Percentiles rank a stretch among this genome's conserved stretches.
Conservation (phyloP, 2,888 invertebrate species). For the Hydropsyche betteni region DNA sequence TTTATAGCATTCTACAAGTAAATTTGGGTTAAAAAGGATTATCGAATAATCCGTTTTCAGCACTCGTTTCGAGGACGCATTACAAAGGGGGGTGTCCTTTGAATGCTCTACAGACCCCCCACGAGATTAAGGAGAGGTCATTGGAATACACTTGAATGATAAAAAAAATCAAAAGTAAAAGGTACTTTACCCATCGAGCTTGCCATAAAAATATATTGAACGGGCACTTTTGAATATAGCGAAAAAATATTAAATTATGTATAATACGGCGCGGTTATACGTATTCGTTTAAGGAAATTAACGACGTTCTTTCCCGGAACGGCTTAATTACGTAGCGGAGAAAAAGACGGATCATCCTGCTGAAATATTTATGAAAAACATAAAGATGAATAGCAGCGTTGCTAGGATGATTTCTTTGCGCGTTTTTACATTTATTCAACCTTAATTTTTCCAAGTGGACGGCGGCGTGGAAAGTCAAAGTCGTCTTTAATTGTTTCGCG, state of each 20-base stretch:
- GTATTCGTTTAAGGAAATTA: neutral
- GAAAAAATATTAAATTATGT: neutral
- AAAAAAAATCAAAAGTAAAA: neutral
- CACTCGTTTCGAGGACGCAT: neutral
- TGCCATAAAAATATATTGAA: neutral
- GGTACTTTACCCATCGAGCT: neutral
- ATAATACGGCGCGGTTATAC: neutral
- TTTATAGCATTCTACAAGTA: neutral
- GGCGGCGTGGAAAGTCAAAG: too few species aligned
- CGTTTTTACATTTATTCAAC: too few species aligned
- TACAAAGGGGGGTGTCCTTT: neutral
- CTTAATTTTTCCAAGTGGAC: too few species aligned
- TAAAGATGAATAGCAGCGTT: neutral
- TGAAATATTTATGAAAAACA: constrained; percentile 7
- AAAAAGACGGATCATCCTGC: constrained; percentile 2
- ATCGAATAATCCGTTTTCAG: constrained; percentile 15
- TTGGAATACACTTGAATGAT: neutral
- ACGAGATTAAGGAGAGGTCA: neutral
- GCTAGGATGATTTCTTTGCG: too few species aligned
- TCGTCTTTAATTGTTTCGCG: too few species aligned
- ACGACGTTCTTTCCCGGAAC: neutral
- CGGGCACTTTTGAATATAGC: neutral
- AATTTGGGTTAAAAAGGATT: constrained; percentile 3
- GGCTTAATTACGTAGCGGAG: constrained; percentile 12
- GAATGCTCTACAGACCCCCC: neutral